Conservation (phyloP, 2,888 invertebrate genomes). For the Vanessa cardui region DNA sequence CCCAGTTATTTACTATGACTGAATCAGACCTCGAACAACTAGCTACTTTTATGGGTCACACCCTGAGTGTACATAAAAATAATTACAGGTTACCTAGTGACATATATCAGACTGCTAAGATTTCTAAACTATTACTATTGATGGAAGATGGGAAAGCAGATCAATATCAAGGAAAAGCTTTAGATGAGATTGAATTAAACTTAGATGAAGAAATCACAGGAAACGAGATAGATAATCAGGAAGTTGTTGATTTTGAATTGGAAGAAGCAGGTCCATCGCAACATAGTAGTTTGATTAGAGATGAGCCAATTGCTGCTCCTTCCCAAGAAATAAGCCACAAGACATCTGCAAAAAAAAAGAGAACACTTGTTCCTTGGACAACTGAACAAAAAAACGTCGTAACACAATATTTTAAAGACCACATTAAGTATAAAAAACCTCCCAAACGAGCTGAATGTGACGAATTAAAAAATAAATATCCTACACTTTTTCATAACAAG, state of each 20-base stretch:
- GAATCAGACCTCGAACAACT: neutral
- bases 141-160: neutral
- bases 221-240: neutral
- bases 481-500: neutral
- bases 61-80: neutral
- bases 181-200: neutral
- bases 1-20: neutral
- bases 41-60: conserved; percentile 8
- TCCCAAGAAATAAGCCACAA: too few relatives aligned
- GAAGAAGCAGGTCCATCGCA: too few relatives aligned
- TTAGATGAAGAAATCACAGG: neutral
- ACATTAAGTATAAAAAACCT: neutral
- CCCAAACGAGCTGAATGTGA: neutral
- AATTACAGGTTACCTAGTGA: too few relatives aligned
- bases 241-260: too few relatives aligned
- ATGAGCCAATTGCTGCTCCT: too few relatives aligned
- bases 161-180: neutral
- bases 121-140: neutral
- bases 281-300: too few relatives aligned
- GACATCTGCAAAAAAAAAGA: neutral
- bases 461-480: neutral
- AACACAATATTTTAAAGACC: neutral
- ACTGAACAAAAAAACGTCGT: neutral
- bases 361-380: neutral
- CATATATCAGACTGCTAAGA: neutral